Evolutionary conservation across 2,113 vertebrate species (phyloP).

Genomic region (Gallinago media): DNA sequence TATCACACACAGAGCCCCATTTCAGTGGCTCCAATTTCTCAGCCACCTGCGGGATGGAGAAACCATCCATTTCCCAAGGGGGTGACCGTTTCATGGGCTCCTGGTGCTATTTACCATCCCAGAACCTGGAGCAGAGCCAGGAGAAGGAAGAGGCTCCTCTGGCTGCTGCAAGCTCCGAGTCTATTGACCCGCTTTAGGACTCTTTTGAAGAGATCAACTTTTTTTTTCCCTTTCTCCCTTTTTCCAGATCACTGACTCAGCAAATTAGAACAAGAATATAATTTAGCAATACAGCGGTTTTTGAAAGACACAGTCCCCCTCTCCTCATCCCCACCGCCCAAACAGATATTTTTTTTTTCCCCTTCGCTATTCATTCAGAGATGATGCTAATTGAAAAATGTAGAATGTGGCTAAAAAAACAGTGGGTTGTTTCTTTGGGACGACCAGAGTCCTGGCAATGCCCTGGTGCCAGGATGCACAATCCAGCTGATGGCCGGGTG

Average conservation of each 20-base stretch:
- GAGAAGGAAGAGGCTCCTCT: not conserved
- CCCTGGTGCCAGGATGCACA: rapidly evolving
- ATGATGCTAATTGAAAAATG: constrained; percentile 63
- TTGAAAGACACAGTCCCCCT: constrained; percentile 61
- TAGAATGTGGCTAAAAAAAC: not conserved
- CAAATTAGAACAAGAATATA: constrained; percentile 77
- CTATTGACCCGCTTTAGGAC: constrained; percentile 66
- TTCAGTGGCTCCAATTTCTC: not conserved
- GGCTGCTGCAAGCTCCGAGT: not conserved
- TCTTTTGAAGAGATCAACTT: constrained; percentile 66
- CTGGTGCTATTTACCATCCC: not conserved
- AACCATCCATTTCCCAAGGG: not conserved
- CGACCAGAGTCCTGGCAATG: not conserved
- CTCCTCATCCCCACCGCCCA: constrained; percentile 44
- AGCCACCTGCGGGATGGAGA: rapidly evolving
- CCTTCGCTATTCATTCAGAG: constrained; percentile 54
- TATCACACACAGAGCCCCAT: not conserved
- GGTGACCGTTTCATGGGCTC: not conserved
- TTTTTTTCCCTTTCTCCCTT: constrained; percentile 60
- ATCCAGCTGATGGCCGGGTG: not conserved
- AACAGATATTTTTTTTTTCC: constrained; percentile 7
- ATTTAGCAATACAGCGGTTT: constrained; percentile 73
- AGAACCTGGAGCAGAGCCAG: rapidly evolving
- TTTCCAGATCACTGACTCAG: constrained; percentile 76
- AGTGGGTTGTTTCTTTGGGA: not conserved